Base-by-base conservation (phyloP, 2,888 invertebrate species). In the Ormia ochracea region DNA sequence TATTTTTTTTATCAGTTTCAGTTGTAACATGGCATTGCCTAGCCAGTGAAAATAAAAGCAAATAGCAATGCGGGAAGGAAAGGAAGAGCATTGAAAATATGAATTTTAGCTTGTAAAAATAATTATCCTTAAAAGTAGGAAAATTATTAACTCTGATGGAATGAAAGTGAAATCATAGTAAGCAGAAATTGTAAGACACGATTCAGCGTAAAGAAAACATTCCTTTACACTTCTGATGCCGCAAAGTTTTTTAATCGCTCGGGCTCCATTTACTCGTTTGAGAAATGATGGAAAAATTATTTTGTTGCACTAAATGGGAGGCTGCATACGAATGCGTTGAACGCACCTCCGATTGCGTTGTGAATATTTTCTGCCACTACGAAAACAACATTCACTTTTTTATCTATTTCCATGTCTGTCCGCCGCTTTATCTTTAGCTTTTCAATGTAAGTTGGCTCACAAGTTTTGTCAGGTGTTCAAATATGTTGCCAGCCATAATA, bases 311-410 rank as follows among this genome's bases (percentile, higher is more conserved):
- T 23, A 12, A 65, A 36, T 41, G 14, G 4, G 17, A 65, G 19
- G 43, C 50, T 50, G 9, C 28, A 48, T 31, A 36, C 45, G 26
- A 23, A 56, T 70, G 26, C 31, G 52, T 58, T 12, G 3, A 50
- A 31, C 38, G 10, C 33, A 36, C 45, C 12, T 43, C 28, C 36
- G 17, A 48, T 36, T 63, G 41, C 26, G n/a, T 26, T 31, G 21
- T 10, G 52, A 43, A 54, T 38, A 38, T 33, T 23, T n/a, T 9
- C 54, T 50, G 41, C 10, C 36, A 50, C 41, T 26, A 54, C 54
- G 41, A 56, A 73, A 73, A 80, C 80, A 80, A 80, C 76, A 80
- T 76, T 76, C 80, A 80, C 72, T 80, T 36, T 52, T 76, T 61
- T 45, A 43, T 43, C 33, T 45, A 2, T 38, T 23, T 31, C 9